phyloP scores from a whole-genome alignment of 2,888 invertebrate species.

The Andrena hattorfiana region DNA sequence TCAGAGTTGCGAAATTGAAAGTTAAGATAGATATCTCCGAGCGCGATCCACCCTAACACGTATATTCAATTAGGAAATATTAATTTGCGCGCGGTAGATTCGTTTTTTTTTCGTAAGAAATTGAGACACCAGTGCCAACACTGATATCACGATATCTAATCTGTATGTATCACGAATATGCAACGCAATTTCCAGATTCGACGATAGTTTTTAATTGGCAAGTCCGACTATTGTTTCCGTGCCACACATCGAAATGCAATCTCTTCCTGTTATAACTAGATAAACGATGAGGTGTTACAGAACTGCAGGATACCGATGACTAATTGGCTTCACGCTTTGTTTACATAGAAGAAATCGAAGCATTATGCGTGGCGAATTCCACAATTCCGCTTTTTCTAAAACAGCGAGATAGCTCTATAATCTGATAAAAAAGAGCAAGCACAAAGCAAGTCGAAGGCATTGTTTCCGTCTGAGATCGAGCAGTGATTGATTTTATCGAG shows the following conservation, averaged over 20 bases:
- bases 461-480: not conserved
- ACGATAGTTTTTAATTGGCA: not conserved
- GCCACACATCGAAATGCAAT: not conserved
- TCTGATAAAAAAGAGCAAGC: too few relatives aligned
- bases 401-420: too few relatives aligned
- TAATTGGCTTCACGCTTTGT: not conserved
- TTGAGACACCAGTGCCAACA: not conserved
- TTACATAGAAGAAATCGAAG: not conserved
- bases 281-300: not conserved
- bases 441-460: not conserved
- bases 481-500: not conserved
- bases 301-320: not conserved
- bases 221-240: not conserved
- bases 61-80: not conserved
- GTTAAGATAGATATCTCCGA: constrained; percentile 1
- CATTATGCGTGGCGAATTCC: not conserved
- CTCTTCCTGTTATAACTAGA: not conserved
- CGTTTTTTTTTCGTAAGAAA: not conserved
- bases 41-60: not conserved
- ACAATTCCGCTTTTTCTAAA: too few relatives aligned
- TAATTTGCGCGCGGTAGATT: not conserved
- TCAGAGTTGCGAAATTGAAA: constrained; percentile 6
- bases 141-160: constrained; percentile 28
- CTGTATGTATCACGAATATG: constrained; percentile 10
- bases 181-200: not conserved